Base-by-base conservation (phyloP, 1,140 invertebrate species). In the Bombus balteatus region DNA sequence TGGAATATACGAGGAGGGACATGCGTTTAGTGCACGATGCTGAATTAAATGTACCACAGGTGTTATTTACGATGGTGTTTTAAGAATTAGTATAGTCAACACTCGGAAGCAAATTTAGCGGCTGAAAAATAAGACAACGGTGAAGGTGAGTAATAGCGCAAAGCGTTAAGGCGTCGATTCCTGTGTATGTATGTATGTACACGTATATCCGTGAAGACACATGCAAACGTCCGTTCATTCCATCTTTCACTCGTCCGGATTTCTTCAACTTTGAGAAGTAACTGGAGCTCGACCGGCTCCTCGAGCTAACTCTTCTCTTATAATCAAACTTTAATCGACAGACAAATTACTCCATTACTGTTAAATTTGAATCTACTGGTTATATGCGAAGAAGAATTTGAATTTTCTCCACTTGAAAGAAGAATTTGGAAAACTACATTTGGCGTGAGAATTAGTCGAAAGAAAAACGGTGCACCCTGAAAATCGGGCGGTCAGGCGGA, bases 91-190 rank as follows among this genome's bases (percentile, higher is more conserved):
- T 78, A 78, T 78, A 78, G 59, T 79, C 72, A 68, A 89, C 89
- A 81, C 78, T 87, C 77, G 66, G 39, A 65, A 73, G 59, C 70
- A 34, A 62, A 41, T 79, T 75, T 41, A 75, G 34, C 39, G 39
- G 76, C 73, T 32, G 37, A 22, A 72, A 37, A 41, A 65, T 85
- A 32, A 68, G 41, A 43, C 77, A 62, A 47, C 71, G 47, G 70
- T 79, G 71, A 81, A 37, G 74, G 85, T 86, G 70, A 91, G 79
- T 87, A 88, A 85, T 89, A 92, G 92, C 91, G 91, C 88, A 88
- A 93, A 93, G 91, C 91, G 88, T 89, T 92, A 91, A 86, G 74
- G 85, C 88, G 82, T 83, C 82, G 81, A 80, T 74, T 80, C 79
- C 73, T 86, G 83, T 83, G 53, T 83, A 75, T 80, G 13, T 84